Base-by-base conservation (phyloP, 2,113 vertebrate species). In the Sturnira hondurensis region DNA sequence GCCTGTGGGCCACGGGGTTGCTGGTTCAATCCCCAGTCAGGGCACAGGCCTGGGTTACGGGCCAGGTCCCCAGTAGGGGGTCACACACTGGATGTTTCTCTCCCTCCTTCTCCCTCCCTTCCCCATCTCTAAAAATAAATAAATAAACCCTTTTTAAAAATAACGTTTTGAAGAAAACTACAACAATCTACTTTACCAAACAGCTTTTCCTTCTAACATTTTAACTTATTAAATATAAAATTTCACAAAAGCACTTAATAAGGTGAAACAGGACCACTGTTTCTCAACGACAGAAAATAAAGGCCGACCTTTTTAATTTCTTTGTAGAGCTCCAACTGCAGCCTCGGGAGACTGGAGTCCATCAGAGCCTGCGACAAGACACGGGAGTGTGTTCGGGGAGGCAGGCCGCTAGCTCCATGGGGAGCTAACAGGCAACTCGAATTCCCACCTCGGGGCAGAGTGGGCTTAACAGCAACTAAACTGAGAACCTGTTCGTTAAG, bases 321-420 rank as follows among this genome's bases (percentile, higher is more conserved):
- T 98, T 99, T 99, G 96, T 99, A 99, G 12, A 99, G 98, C 89
- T 99, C 99, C 70, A 99, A 98, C 97, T 99, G 99, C 71, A 99
- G 98, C 96, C 99, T 98, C 4, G 99, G 99, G 94, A 99, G 98
- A 97, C 99, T 99, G 24, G 99, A 99, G 97, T 99, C 99, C 99
- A 99, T 99, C 98, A 99, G 98, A n/a, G 99, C 99, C 99, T 99
- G 86, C 19, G 95, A 97, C 83, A 95, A 94, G 1, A 77, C 0
- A 58, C 7, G 63, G 67, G 50, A 93, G 15, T 5, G 3, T 56
- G 41, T 41, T 56, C 41, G 2, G 20, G 36, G 38, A 68, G 19
- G 58, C 12, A 7, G 3, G 33, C 33, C 11, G 81, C 2, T 28
- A n/a, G 14, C 38, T 58, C 14, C 36, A 63, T 38, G 93, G 56